Evolutionary conservation across 2,113 vertebrate species (phyloP).

Genomic region (Alligator sinensis): DNA sequence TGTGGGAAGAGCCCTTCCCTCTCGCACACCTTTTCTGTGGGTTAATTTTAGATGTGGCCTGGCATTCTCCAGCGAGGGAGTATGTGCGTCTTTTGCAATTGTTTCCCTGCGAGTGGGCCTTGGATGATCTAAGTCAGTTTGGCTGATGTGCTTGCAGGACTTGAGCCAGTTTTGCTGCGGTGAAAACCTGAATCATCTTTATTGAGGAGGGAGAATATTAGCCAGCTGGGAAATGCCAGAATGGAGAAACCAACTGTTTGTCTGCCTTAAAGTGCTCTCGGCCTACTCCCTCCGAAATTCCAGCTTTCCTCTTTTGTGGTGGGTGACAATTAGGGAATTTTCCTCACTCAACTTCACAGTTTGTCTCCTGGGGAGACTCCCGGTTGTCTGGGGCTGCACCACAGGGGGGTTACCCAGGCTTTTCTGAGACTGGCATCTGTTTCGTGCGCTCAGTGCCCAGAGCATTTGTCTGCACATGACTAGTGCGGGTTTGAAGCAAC

Average conservation of each 20-base stretch:
- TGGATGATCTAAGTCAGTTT: not conserved
- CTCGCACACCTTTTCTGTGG: not conserved
- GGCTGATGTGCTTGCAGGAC: not conserved
- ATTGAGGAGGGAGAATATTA: not conserved
- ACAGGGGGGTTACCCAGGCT: conserved; percentile 19
- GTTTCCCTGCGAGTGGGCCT: not conserved
- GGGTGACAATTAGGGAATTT: not conserved
- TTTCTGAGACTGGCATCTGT: conserved; percentile 11
- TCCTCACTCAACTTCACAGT: not conserved
- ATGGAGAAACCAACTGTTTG: conserved; percentile 12
- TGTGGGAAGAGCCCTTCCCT: not conserved
- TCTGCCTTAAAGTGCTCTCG: conserved; percentile 4
- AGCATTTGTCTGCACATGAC: not conserved
- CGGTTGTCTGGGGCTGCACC: not conserved
- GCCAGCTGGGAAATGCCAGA: conserved; percentile 30
- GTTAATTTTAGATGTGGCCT: conserved; percentile 4
- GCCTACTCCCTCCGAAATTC: not conserved
- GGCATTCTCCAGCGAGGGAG: not conserved
- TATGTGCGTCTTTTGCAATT: not conserved
- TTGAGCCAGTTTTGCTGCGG: not conserved
- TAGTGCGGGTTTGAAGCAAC: not conserved
- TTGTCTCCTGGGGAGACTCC: not conserved
- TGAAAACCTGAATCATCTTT: conserved; percentile 1
- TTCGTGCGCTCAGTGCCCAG: not conserved
- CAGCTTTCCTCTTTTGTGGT: not conserved